A percentile compares a stretch with the other conserved stretches of the same genome.
phyloP scores from a whole-genome alignment of 2,797 vertebrate genomes.

The Syngnathus rostellatus region DNA sequence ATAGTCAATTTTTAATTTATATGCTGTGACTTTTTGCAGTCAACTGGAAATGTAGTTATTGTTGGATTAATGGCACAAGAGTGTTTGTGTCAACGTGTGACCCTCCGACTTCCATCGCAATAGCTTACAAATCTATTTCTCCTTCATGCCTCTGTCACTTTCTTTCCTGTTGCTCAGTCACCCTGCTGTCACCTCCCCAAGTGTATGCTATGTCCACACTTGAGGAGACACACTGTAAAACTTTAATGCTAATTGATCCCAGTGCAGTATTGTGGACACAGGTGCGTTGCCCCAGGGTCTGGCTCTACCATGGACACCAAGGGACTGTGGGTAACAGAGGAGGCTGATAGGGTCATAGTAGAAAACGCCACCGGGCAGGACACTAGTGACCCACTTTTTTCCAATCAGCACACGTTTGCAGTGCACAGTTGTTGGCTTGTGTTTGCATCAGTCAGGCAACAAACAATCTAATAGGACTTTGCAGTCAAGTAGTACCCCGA shows the following conservation, averaged over 20 bases:
- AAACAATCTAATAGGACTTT: slow-evolving; percentile 17
- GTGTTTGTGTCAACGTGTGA: slow-evolving; percentile 8
- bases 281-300: slow-evolving; percentile 66
- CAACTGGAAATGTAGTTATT: background rate
- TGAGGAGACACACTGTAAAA: slow-evolving; percentile 52
- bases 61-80: background rate
- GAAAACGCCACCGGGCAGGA: slow-evolving; percentile 45
- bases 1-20: background rate
- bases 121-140: slow-evolving; percentile 34
- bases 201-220: slow-evolving; percentile 54
- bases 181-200: slow-evolving; percentile 45
- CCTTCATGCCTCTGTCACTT: slow-evolving; percentile 31
- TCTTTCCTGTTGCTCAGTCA: slow-evolving; percentile 37
- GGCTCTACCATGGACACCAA: slow-evolving; percentile 49
- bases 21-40: background rate
- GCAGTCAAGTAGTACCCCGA: slow-evolving; percentile 17
- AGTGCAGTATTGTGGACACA: slow-evolving; percentile 67
- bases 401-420: slow-evolving; percentile 32
- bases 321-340: slow-evolving; percentile 54
- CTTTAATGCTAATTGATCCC: slow-evolving; percentile 76
- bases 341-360: slow-evolving; percentile 43
- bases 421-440: slow-evolving; percentile 5
- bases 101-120: slow-evolving; percentile 13
- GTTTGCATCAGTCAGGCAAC: slow-evolving; percentile 21
- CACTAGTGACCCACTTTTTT: slow-evolving; percentile 60